phyloP scores from a whole-genome alignment of 1,140 invertebrate genomes.

The Dreissena rostriformis region DNA sequence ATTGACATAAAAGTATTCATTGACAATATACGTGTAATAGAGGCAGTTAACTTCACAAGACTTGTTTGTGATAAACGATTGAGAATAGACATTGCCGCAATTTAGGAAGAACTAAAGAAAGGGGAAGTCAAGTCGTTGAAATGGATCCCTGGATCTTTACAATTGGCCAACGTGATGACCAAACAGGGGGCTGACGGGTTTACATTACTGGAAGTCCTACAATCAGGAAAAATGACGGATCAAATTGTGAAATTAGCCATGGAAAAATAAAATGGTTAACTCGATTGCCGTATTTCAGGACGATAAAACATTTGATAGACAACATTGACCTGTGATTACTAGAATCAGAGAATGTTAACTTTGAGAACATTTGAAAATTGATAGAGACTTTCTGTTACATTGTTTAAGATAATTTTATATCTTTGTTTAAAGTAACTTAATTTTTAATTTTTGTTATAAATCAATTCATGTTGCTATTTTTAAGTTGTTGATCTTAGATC shows the following conservation, averaged over 20 bases:
- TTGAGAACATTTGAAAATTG: too few species aligned
- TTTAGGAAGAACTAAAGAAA: constrained; percentile 4
- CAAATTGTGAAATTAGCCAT: constrained; percentile 6
- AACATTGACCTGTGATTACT: too few species aligned
- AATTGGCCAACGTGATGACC: constrained; percentile 37
- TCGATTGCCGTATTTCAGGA: too few species aligned
- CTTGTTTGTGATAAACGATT: constrained; percentile 43
- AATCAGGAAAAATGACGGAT: constrained; percentile 3
- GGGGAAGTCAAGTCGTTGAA: constrained; percentile 30
- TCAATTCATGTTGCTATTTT: too few species aligned
- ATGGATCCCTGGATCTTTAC: constrained; percentile 38
- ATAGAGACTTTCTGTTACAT: too few species aligned
- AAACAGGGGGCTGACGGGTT: constrained; percentile 8
- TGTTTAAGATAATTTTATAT: too few species aligned
- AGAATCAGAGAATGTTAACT: too few species aligned
- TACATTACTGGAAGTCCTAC: not conserved
- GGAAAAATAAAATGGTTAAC: not conserved
- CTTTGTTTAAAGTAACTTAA: too few species aligned
- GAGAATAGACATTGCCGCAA: constrained; percentile 44
- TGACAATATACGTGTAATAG: constrained; percentile 56
- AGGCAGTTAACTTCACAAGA: constrained; percentile 33
- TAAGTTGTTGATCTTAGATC: too few species aligned
- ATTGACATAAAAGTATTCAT: constrained; percentile 31
- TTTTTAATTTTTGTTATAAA: too few species aligned
- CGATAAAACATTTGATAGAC: too few species aligned